phyloP scores from a whole-genome alignment of 2,888 invertebrate genomes.

The Leptinotarsa haldemani region DNA sequence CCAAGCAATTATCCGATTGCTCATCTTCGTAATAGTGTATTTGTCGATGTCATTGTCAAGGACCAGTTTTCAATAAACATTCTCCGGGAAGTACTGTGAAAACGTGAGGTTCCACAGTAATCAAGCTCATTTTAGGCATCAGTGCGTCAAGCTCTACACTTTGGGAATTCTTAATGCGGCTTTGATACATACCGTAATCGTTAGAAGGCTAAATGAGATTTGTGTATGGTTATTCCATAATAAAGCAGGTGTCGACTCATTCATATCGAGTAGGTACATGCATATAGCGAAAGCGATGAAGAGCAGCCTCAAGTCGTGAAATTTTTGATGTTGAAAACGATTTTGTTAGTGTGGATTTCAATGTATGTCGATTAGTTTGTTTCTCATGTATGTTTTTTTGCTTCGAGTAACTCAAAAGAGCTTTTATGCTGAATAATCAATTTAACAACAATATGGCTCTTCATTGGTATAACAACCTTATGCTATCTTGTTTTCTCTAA shows the following conservation, averaged over 20 bases:
- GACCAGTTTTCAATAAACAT: conserved; percentile 25
- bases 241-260: not conserved
- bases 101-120: conserved; percentile 31
- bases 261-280: not conserved
- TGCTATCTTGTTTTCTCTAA: too few species aligned
- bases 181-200: conserved; percentile 14
- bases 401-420: too few species aligned
- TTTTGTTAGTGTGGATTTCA: too few species aligned
- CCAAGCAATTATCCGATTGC: conserved; percentile 3
- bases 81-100: conserved; percentile 25
- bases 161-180: conserved; percentile 7
- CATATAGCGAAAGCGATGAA: too few species aligned
- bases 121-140: conserved; percentile 21
- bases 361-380: too few species aligned
- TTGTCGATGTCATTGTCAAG: conserved; percentile 13
- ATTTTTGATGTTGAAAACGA: too few species aligned
- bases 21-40: conserved; percentile 9
- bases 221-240: not conserved
- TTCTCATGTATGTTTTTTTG: too few species aligned
- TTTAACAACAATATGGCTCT: too few species aligned
- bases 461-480: too few species aligned
- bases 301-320: too few species aligned
- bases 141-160: conserved; percentile 15
- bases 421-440: too few species aligned
- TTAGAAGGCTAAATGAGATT: conserved; percentile 1